Percentiles rank a stretch among this genome's conserved stretches.
Evolutionary conservation across 2,888 invertebrate genomes (phyloP).

Genomic region (Dorcus hopei): DNA sequence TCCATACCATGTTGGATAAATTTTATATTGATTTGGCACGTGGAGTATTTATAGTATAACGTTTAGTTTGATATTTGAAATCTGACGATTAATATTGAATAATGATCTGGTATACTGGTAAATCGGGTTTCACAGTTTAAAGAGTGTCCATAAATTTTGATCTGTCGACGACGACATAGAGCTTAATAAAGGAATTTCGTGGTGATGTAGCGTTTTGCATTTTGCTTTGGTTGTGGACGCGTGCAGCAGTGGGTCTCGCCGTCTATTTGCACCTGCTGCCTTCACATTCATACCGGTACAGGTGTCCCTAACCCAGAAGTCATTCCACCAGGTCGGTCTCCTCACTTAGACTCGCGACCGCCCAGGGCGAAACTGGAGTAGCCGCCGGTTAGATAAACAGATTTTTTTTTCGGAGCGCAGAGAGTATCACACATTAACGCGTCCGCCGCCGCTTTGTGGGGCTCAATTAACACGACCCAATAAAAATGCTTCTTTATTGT

Average conservation of each 20-base stretch:
- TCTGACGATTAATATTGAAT: too few relatives aligned
- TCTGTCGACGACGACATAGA: too few relatives aligned
- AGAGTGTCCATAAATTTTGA: too few relatives aligned
- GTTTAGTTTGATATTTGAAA: too few relatives aligned
- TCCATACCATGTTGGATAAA: too few relatives aligned
- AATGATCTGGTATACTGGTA: too few relatives aligned
- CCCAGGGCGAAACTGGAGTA: slow-evolving; percentile 17
- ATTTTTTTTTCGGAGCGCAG: slow-evolving; percentile 8
- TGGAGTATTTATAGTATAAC: too few relatives aligned
- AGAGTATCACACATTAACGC: slow-evolving; percentile 17
- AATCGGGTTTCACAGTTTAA: too few relatives aligned
- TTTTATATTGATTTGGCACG: too few relatives aligned
- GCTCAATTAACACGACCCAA: slow-evolving; percentile 16
- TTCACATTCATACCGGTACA: slow-evolving; percentile 34
- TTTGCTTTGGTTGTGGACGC: slow-evolving; percentile 12
- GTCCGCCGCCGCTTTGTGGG: slow-evolving; percentile 9
- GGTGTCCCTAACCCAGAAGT: slow-evolving; percentile 26
- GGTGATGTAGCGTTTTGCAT: too few relatives aligned
- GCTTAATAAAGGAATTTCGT: too few relatives aligned
- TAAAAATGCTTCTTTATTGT: slow-evolving; percentile 6
- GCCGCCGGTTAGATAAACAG: slow-evolving; percentile 15
- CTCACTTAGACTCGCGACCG: slow-evolving; percentile 8
- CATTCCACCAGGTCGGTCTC: slow-evolving; percentile 1
- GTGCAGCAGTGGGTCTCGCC: slow-evolving; percentile 1
- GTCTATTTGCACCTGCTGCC: slow-evolving; percentile 31